Percentiles rank a stretch among this genome's conserved stretches.
Evolutionary conservation across 2,113 vertebrate genomes (phyloP).

Genomic region (Buteo buteo): DNA sequence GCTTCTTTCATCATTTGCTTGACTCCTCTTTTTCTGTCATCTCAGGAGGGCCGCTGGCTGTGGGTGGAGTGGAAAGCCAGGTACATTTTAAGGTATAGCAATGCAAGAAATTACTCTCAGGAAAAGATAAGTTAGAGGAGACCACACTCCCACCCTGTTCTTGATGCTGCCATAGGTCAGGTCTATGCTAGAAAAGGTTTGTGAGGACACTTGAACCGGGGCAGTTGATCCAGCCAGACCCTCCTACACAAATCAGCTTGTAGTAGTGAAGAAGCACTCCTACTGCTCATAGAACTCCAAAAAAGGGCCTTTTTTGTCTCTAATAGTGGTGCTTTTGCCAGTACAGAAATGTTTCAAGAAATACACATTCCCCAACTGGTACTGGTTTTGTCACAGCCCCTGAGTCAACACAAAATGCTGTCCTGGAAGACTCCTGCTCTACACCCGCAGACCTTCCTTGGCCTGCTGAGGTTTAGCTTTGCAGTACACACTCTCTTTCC

Average conservation of each 20-base stretch:
- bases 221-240: not conserved
- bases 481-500: not conserved
- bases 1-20: not conserved
- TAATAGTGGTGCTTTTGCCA: not conserved
- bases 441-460: not conserved
- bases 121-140: not conserved
- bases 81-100: not conserved
- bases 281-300: not conserved
- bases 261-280: not conserved
- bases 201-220: not conserved
- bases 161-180: not conserved
- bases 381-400: not conserved
- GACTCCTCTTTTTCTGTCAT: not conserved
- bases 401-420: not conserved
- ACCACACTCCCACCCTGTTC: not conserved
- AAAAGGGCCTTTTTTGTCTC: not conserved
- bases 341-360: not conserved
- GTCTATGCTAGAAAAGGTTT: not conserved
- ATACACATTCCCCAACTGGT: not conserved
- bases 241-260: not conserved
- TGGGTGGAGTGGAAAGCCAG: not conserved
- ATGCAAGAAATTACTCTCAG: not conserved
- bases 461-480: not conserved
- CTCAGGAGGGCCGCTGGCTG: accelerated
- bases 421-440: not conserved